Conservation (phyloP, 2,797 vertebrate species). For the Threskiornis aethiopicus region DNA sequence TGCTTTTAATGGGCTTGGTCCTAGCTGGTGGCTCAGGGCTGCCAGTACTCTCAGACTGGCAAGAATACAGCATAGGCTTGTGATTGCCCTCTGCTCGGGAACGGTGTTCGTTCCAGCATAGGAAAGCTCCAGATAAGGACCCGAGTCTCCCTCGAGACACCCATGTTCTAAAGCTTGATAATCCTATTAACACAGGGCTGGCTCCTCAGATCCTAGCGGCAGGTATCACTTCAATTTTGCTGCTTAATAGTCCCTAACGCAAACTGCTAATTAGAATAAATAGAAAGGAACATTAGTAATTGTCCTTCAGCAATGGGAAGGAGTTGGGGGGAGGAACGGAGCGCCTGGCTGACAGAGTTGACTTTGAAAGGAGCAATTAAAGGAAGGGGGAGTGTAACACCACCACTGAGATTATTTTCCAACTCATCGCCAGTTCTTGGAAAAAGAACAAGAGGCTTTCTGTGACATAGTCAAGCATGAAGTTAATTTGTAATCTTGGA, state of each 20-base stretch:
- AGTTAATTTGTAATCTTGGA: constrained; percentile 30
- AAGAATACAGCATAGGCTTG: accelerated
- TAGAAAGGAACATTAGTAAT: constrained; percentile 37
- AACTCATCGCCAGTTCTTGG: neutral
- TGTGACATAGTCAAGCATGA: neutral
- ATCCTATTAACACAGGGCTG: neutral
- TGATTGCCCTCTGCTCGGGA: neutral
- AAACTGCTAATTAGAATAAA: constrained; percentile 55
- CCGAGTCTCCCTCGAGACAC: neutral
- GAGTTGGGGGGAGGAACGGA: neutral
- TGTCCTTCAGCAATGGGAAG: constrained; percentile 46
- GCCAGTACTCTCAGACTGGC: accelerated
- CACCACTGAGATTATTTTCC: neutral
- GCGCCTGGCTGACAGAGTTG: neutral
- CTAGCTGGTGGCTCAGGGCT: neutral
- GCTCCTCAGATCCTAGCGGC: constrained; percentile 1
- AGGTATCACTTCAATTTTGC: constrained; percentile 20
- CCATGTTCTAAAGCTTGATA: neutral
- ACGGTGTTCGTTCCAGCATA: neutral
- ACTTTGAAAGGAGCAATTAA: constrained; percentile 42
- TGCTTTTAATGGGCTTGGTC: accelerated
- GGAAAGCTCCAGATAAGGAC: neutral
- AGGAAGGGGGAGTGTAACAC: neutral
- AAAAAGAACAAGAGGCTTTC: neutral
- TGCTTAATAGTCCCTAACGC: constrained; percentile 16